Conservation (phyloP, 2,113 vertebrate genomes). For the Xenopus laevis region DNA sequence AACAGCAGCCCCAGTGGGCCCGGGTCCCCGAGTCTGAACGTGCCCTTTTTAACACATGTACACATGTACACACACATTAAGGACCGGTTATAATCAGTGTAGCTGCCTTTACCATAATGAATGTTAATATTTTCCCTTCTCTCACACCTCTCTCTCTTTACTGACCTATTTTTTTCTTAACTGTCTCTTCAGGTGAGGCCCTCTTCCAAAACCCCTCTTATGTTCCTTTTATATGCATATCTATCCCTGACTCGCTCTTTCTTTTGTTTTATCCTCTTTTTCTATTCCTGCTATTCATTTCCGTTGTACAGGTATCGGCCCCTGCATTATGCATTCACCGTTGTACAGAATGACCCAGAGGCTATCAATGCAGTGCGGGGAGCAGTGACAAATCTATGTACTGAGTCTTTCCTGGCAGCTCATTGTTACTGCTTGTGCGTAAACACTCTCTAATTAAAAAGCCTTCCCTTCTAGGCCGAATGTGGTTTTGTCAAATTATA, state of each 20-base stretch:
- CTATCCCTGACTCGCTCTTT: not conserved
- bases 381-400: constrained; percentile 20
- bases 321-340: not conserved
- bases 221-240: too few relatives aligned
- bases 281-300: constrained; percentile 16
- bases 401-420: constrained; percentile 24
- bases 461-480: constrained; percentile 1
- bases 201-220: too few relatives aligned
- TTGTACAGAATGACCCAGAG: constrained; percentile 13
- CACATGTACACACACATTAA: too few relatives aligned
- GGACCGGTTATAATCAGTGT: too few relatives aligned
- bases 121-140: too few relatives aligned
- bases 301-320: not conserved
- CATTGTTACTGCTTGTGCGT: constrained; percentile 23
- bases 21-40: too few relatives aligned
- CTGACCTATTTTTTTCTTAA: too few relatives aligned
- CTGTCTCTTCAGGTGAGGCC: too few relatives aligned
- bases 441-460: constrained; percentile 28
- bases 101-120: too few relatives aligned
- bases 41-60: too few relatives aligned
- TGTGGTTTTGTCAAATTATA: constrained; percentile 21
- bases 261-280: not conserved
- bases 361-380: constrained; percentile 17
- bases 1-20: too few relatives aligned
- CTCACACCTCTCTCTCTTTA: too few relatives aligned